Evolutionary conservation across 2,113 vertebrate species (phyloP).

Genomic region (Dinomys branickii): DNA sequence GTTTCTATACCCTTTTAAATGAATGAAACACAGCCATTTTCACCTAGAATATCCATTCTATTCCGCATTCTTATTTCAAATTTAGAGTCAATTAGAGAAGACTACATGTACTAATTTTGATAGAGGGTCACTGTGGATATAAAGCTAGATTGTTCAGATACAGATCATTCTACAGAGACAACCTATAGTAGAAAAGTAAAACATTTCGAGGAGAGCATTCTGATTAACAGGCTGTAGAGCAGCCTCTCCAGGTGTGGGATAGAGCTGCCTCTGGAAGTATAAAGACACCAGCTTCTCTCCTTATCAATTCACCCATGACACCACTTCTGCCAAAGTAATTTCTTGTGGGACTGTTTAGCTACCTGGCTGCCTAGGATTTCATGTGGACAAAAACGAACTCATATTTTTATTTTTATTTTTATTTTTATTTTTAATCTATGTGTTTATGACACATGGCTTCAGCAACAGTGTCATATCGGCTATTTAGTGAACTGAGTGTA

Average conservation of each 20-base stretch:
- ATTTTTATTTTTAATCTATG: neutral
- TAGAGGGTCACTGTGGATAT: neutral
- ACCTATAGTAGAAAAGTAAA: neutral
- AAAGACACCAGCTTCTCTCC: neutral
- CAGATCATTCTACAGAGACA: neutral
- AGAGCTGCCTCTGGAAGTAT: neutral
- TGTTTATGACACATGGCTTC: neutral
- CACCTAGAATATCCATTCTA: neutral
- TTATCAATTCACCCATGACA: neutral
- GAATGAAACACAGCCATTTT: neutral
- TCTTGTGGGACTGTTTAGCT: neutral
- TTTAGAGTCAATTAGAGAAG: neutral
- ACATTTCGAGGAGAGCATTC: neutral
- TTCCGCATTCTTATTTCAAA: neutral
- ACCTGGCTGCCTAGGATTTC: neutral
- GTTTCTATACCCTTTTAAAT: neutral
- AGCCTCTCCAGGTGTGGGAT: neutral
- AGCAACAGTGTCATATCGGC: neutral
- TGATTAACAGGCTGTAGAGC: neutral
- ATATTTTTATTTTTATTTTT: no score
- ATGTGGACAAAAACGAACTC: neutral
- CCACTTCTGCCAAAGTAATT: neutral
- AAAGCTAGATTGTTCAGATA: neutral
- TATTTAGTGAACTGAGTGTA: neutral
- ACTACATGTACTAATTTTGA: neutral